Conservation (phyloP, 2,888 invertebrate species). For the Sipha maydis region DNA sequence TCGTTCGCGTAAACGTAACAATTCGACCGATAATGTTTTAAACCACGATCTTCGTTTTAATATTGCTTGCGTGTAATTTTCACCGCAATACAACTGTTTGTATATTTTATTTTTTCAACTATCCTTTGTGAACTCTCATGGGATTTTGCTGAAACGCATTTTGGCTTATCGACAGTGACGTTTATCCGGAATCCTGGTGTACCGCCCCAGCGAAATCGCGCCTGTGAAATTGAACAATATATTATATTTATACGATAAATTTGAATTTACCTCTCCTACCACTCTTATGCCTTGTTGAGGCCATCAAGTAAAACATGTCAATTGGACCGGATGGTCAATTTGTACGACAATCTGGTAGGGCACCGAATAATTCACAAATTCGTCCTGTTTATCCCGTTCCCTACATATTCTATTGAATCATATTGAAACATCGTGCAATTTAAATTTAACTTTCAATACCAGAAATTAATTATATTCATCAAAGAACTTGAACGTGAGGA, state of each 20-base stretch:
- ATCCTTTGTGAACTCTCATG: neutral
- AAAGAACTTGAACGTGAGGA: neutral
- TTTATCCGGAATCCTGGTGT: neutral
- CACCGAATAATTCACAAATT: conserved; percentile 25
- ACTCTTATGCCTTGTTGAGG: neutral
- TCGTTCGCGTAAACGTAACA: no score
- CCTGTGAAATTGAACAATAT: neutral
- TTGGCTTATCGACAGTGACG: conserved; percentile 32
- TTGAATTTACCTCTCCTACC: conserved; percentile 4
- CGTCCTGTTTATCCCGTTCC: neutral
- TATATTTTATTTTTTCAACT: conserved; percentile 35
- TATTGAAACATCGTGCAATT: neutral
- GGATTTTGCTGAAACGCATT: conserved; percentile 11
- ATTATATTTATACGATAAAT: conserved; percentile 18
- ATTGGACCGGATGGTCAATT: neutral
- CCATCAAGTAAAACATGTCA: conserved; percentile 8
- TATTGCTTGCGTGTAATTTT: neutral
- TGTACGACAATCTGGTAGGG: conserved; percentile 21
- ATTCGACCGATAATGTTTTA: neutral
- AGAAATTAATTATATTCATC: no score
- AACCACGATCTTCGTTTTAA: neutral
- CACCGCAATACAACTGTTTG: neutral
- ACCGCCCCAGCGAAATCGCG: neutral
- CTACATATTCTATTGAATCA: neutral
- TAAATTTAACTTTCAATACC: neutral